phyloP scores from a whole-genome alignment of 2,888 invertebrate species.

The Conops quadrifasciatus region DNA sequence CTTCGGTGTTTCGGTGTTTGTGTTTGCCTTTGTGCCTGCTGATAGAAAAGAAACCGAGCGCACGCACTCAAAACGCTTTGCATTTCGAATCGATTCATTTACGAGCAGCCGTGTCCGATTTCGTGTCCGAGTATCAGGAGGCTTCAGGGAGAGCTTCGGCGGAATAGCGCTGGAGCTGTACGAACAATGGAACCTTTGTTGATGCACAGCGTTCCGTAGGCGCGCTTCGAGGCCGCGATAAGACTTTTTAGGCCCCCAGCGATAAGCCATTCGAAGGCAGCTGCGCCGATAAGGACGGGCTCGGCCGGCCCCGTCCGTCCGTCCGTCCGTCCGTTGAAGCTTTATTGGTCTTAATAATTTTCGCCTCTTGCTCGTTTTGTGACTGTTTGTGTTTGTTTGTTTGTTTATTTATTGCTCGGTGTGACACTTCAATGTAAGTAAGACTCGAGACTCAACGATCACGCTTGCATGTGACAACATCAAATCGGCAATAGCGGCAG shows the following conservation, averaged over 20 bases:
- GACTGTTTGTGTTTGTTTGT: neutral
- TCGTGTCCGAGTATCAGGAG: neutral
- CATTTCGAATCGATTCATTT: conserved; percentile 6
- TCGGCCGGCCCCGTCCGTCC: neutral
- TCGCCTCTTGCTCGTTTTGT: neutral
- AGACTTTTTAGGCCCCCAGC: conserved; percentile 11
- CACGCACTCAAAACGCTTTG: neutral
- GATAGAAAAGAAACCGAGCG: no score
- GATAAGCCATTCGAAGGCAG: conserved; percentile 13
- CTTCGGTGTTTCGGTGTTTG: no score
- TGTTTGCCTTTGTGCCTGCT: no score
- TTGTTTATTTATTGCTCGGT: neutral
- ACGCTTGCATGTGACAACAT: conserved; percentile 22
- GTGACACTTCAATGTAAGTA: conserved; percentile 4
- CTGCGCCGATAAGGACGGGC: neutral
- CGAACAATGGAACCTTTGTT: conserved; percentile 16
- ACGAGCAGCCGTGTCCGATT: neutral
- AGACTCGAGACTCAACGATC: conserved; percentile 8
- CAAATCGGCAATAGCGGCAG: neutral
- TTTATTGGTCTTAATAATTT: conserved; percentile 2
- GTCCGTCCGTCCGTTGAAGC: neutral
- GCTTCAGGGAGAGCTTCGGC: neutral
- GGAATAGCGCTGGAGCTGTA: neutral
- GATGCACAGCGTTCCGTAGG: conserved; percentile 8
- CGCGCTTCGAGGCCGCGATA: conserved; percentile 1